A percentile compares a stretch with the other conserved stretches of the same genome.
These are phyloP conservation scores for Odontocolon sp. DNA, from an alignment of 2,888 invertebrate species.

Conservation along the genomic window DNA sequence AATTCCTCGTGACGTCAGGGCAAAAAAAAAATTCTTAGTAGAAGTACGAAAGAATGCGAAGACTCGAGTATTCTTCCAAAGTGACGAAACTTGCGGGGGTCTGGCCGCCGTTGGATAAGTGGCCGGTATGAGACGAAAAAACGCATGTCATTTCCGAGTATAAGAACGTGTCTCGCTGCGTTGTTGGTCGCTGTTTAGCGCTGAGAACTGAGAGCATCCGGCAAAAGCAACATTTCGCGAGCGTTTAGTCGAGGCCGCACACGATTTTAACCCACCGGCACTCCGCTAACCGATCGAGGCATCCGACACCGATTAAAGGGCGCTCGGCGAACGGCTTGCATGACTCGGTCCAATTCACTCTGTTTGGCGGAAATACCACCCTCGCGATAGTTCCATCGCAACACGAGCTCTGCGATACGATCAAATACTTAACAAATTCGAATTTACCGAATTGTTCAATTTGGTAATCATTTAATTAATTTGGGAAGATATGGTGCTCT, in stretches of 20 bases:
- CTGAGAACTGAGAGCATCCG: conserved; percentile 29
- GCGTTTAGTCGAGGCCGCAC: conserved; percentile 31
- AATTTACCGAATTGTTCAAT: conserved; percentile 41
- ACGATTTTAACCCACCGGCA: conserved; percentile 11
- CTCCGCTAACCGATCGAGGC: conserved; percentile 9
- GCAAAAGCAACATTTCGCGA: conserved; percentile 38
- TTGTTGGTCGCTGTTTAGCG: conserved; percentile 5
- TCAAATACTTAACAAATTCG: conserved; percentile 23
- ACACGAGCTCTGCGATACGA: conserved; percentile 15
- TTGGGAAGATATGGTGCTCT: neutral
- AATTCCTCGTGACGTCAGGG: neutral
- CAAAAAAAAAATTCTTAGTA: neutral
- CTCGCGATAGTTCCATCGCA: conserved; percentile 37
- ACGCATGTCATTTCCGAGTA: conserved; percentile 53
- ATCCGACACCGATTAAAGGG: conserved; percentile 69
- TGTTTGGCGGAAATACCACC: conserved; percentile 70
- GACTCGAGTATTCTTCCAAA: neutral
- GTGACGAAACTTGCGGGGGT: conserved; percentile 18
- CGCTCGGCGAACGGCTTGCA: conserved; percentile 66
- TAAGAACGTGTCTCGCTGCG: conserved; percentile 42
- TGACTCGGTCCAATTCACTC: conserved; percentile 72
- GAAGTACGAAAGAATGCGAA: conserved; percentile 28
- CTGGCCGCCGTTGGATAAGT: conserved; percentile 3
- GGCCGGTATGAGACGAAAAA: conserved; percentile 20
- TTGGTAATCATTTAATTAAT: conserved; percentile 17